A percentile compares a stretch with the other conserved stretches of the same genome.
Conservation (phyloP, 2,797 vertebrate genomes). For the Sebastes hubbsi region DNA sequence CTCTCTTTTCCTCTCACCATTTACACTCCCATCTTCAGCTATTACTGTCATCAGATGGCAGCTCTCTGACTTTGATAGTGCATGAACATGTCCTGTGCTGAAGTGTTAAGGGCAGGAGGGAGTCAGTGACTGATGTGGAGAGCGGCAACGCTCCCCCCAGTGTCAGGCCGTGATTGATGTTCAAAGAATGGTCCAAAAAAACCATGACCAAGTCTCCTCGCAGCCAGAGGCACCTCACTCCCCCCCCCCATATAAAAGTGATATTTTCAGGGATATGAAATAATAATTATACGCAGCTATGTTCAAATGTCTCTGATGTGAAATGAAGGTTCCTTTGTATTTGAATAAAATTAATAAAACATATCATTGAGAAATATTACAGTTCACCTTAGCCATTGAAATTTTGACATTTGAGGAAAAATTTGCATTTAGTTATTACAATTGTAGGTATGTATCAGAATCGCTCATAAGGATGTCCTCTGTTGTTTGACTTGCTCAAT, state of each 20-base stretch:
- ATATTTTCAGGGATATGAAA: constrained; percentile 52
- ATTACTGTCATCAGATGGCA: constrained; percentile 52
- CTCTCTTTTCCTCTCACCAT: not conserved
- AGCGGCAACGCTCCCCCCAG: constrained; percentile 49
- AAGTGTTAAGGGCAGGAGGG: constrained; percentile 64
- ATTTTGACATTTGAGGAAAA: constrained; percentile 38
- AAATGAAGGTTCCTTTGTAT: constrained; percentile 28
- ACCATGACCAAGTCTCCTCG: constrained; percentile 52
- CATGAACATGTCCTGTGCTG: constrained; percentile 67
- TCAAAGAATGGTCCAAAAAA: constrained; percentile 71
- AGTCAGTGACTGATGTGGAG: constrained; percentile 72
- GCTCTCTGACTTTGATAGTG: constrained; percentile 75
- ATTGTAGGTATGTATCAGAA: not conserved
- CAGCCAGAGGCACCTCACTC: constrained; percentile 50
- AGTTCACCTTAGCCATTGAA: constrained; percentile 9
- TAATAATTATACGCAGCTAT: constrained; percentile 16
- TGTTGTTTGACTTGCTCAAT: not conserved
- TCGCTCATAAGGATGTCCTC: not conserved
- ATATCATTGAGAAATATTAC: constrained; percentile 23
- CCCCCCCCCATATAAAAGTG: constrained; percentile 28
- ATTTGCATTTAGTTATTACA: constrained; percentile 23
- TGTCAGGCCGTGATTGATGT: constrained; percentile 75
- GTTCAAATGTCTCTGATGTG: constrained; percentile 25
- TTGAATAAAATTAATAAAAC: constrained; percentile 46
- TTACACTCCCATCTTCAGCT: constrained; percentile 33